Conservation (phyloP, 2,888 invertebrate genomes). For the Lithophane socia region DNA sequence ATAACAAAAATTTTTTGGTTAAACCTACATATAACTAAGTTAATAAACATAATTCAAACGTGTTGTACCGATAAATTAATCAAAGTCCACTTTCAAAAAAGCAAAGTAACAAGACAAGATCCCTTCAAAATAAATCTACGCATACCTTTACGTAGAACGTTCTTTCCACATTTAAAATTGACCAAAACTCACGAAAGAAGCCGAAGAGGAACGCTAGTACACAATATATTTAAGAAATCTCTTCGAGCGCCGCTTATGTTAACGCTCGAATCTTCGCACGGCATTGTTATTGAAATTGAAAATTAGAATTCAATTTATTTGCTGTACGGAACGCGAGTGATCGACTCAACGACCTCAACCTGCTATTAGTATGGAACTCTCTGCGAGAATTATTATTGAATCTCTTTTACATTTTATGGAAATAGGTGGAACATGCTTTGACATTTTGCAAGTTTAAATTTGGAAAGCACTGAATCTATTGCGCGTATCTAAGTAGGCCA, state of each 20-base stretch:
- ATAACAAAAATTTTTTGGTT: too few relatives aligned
- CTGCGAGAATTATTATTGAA: conserved; percentile 65
- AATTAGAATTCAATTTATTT: conserved; percentile 85
- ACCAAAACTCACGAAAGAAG: conserved; percentile 28
- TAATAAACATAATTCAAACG: not conserved
- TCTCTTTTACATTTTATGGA: conserved; percentile 64
- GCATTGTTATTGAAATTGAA: conserved; percentile 84
- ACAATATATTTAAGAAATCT: conserved; percentile 70
- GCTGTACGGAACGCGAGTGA: conserved; percentile 73
- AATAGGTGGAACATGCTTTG: not conserved
- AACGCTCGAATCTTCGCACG: conserved; percentile 74
- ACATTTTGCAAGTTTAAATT: not conserved
- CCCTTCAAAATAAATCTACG: not conserved
- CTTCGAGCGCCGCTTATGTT: conserved; percentile 69
- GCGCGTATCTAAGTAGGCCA: too few relatives aligned
- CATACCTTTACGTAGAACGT: conserved; percentile 1
- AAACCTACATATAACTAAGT: too few relatives aligned
- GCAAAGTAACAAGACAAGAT: not conserved
- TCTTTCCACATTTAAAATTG: conserved; percentile 24
- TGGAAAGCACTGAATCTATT: too few relatives aligned
- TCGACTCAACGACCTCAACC: conserved; percentile 74
- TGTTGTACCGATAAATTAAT: not conserved
- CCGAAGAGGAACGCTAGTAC: conserved; percentile 29
- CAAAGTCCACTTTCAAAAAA: not conserved
- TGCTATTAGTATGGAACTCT: conserved; percentile 69